These are phyloP conservation scores for Luscinia luscinia DNA, from an alignment of 2,797 vertebrate species.

Conservation along the genomic window DNA sequence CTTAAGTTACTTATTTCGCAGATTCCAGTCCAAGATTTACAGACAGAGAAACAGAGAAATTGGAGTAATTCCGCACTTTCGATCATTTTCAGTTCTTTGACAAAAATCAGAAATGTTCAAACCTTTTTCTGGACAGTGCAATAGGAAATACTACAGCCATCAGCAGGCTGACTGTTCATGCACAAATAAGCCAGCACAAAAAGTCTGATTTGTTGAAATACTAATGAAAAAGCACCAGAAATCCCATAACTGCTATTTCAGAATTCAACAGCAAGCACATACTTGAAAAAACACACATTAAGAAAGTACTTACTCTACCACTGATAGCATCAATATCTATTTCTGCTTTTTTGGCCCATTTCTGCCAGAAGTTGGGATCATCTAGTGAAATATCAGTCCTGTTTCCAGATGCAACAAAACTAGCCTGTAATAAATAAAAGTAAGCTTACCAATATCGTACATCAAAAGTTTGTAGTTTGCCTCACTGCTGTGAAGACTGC, in stretches of 20 bases:
- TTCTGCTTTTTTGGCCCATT: conserved; percentile 98
- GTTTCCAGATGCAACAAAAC: conserved; percentile 98
- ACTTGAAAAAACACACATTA: neutral
- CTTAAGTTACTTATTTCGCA: neutral
- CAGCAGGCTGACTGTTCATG: neutral
- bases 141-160: neutral
- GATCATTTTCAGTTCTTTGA: neutral
- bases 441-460: neutral
- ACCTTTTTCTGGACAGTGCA: neutral
- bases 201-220: neutral
- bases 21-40: neutral
- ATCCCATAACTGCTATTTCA: neutral
- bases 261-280: neutral
- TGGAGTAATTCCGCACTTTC: neutral
- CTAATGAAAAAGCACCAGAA: neutral
- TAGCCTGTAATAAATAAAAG: conserved; percentile 85
- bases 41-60: neutral
- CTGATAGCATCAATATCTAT: conserved; percentile 94
- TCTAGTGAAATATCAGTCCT: conserved; percentile 98
- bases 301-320: conserved; percentile 88
- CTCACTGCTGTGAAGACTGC: neutral
- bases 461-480: neutral
- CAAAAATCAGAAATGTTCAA: neutral
- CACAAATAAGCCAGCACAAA: neutral
- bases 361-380: conserved; percentile 99